A percentile compares a stretch with the other conserved stretches of the same genome.
phyloP scores from a whole-genome alignment of 2,113 vertebrate species.

The Mola mola region DNA sequence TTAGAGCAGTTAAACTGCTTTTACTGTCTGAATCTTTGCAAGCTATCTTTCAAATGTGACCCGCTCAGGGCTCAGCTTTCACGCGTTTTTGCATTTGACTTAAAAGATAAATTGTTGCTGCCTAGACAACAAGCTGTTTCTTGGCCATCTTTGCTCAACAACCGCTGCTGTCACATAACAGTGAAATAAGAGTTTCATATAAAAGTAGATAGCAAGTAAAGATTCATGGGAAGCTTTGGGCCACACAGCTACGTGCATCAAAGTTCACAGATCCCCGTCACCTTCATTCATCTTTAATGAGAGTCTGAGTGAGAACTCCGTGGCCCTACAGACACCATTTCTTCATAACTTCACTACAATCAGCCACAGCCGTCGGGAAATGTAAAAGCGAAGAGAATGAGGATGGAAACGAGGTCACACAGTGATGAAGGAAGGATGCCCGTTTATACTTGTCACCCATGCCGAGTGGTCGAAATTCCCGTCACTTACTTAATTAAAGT shows the following conservation, averaged over 20 bases:
- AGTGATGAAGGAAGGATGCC: no score
- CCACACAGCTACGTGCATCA: constrained; percentile 5
- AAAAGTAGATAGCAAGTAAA: no score
- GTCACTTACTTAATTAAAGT: no score
- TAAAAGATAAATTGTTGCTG: constrained; percentile 1
- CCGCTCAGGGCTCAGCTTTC: no score
- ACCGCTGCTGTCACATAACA: constrained; percentile 9
- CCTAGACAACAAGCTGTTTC: constrained; percentile 11
- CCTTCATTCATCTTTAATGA: constrained; percentile 57
- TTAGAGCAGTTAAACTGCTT: no score
- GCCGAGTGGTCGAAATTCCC: no score
- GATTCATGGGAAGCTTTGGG: constrained; percentile 27
- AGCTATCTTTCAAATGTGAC: no score
- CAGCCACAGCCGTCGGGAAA: constrained; percentile 12
- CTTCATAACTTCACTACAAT: constrained; percentile 33
- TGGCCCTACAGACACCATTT: constrained; percentile 20
- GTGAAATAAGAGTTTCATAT: constrained; percentile 1
- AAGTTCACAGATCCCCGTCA: constrained; percentile 19
- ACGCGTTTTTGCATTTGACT: no score
- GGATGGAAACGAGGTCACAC: constrained; percentile 12
- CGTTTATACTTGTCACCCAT: no score
- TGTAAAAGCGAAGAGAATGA: constrained; percentile 10
- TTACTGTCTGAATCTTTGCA: no score
- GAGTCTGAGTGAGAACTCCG: constrained; percentile 22
- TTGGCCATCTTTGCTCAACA: constrained; percentile 3